Evolutionary conservation across 23 tunicate genomes (phyloP).

Genomic region (Pegea sp.): DNA sequence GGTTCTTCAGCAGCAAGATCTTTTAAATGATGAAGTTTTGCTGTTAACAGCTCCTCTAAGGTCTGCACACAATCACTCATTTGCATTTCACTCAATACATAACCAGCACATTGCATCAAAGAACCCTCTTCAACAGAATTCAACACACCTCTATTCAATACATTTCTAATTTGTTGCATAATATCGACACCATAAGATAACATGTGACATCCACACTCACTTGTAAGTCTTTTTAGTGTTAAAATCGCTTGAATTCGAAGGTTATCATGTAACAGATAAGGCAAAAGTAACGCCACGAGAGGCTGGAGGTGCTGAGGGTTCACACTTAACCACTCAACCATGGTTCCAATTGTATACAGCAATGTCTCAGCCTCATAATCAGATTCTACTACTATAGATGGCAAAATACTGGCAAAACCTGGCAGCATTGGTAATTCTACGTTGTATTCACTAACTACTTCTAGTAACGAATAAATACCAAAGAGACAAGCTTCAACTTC

Average conservation of each 20-base stretch:
- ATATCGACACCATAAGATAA: constrained; percentile 16
- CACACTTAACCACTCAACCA: constrained; percentile 71
- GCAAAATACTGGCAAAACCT: constrained; percentile 19
- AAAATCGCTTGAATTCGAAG: constrained; percentile 58
- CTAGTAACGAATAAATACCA: constrained; percentile 69
- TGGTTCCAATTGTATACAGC: constrained; percentile 59
- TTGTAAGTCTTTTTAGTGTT: constrained; percentile 66
- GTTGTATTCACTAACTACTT: constrained; percentile 32
- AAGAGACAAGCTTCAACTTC: constrained; percentile 56
- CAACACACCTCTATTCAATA: constrained; percentile 17
- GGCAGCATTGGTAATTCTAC: constrained; percentile 22
- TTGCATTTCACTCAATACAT: constrained; percentile 36
- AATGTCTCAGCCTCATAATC: constrained; percentile 62
- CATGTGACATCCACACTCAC: constrained; percentile 65
- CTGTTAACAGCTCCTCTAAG: constrained; percentile 23
- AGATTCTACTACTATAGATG: constrained; percentile 25
- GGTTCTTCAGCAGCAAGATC: constrained; percentile 45
- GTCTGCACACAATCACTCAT: constrained; percentile 42
- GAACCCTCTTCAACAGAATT: constrained; percentile 42
- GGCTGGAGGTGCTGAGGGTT: constrained; percentile 29
- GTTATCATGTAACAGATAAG: constrained; percentile 38
- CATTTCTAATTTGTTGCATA: constrained; percentile 25
- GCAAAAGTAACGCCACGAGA: constrained; percentile 44
- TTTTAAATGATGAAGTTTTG: constrained; percentile 52
- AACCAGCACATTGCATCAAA: constrained; percentile 90